Base-by-base conservation (phyloP, 2,113 vertebrate genomes). In the Oceanites oceanicus region DNA sequence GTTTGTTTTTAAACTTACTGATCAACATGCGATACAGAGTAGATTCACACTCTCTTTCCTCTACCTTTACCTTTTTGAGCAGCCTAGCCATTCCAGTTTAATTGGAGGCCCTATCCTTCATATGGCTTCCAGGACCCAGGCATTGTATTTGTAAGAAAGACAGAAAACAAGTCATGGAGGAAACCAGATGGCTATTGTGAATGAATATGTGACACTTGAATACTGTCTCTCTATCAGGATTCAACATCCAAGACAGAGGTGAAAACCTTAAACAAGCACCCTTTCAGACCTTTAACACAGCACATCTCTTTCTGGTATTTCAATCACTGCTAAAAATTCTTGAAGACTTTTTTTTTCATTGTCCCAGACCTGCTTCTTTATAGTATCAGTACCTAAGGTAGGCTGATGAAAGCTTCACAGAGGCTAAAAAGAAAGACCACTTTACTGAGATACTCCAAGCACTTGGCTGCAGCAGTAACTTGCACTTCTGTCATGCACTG, bases 241-340 rank as follows among this genome's bases (percentile, higher is more conserved):
- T 94, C 80, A 95, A 27, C 40, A 77, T 81, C 68, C 81, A 97
- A 92, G 90, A 53, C 89, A 68, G 67, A 92, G 55, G 16, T 86
- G 78, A 75, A 86, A 67, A 88, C 63, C 79, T 97, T 95, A 93
- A 59, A 66, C 12, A 96, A 96, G 67, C 83, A 91, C 68, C 63
- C 82, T 80, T 95, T 97, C 90, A 93, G 94, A 87, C 25, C 55
- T 94, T 96, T 86, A 96, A 50, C 71, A 82, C 56, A 85, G 58
- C 55, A 76, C 73, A 97, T 85, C 93, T 88, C 73, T 85, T 94
- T 92, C 83, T 92, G 26, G 19, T 53, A 86, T 74, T 96, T 88
- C 50, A 71, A 40, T 93, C 49, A 91, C 91, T 72, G 61, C 66
- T 95, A 61, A 87, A 92, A 53, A 62, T 49, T 85, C 65, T 73